A percentile compares a stretch with the other conserved stretches of the same genome.
Evolutionary conservation across 2,888 invertebrate genomes (phyloP).

Genomic region (Agrotis segetum): DNA sequence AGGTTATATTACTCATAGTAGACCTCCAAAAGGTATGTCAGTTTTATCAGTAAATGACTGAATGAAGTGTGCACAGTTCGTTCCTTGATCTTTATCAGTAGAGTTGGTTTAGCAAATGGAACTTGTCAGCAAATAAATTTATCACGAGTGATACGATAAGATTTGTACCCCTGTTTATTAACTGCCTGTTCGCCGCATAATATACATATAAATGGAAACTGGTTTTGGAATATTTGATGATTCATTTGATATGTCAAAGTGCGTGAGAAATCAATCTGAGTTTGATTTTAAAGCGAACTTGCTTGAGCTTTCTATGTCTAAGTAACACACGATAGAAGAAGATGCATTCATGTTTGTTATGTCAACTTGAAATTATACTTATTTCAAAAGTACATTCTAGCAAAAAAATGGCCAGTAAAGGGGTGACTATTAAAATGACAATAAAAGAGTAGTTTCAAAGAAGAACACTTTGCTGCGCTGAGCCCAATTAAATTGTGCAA

Average conservation of each 20-base stretch:
- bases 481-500: background rate
- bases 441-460: no score
- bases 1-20: slow-evolving; percentile 23
- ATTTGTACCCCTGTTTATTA: slow-evolving; percentile 72
- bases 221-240: slow-evolving; percentile 70
- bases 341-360: background rate
- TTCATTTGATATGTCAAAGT: slow-evolving; percentile 70
- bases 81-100: slow-evolving; percentile 74
- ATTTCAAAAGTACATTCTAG: no score
- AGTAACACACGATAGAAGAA: background rate
- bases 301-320: no score
- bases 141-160: slow-evolving; percentile 74
- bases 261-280: slow-evolving; percentile 54
- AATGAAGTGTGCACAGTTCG: slow-evolving; percentile 63
- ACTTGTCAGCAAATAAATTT: slow-evolving; percentile 78
- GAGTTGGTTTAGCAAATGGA: slow-evolving; percentile 74
- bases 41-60: slow-evolving; percentile 58
- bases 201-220: slow-evolving; percentile 69
- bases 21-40: slow-evolving; percentile 52
- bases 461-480: background rate
- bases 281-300: background rate
- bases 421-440: background rate
- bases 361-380: background rate
- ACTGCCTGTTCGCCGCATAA: slow-evolving; percentile 65
- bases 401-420: background rate